Percentiles rank a stretch among this genome's conserved stretches.
These are phyloP conservation scores for Pseudoatta argentina DNA, from an alignment of 1,140 invertebrate species.

Conservation along the genomic window DNA sequence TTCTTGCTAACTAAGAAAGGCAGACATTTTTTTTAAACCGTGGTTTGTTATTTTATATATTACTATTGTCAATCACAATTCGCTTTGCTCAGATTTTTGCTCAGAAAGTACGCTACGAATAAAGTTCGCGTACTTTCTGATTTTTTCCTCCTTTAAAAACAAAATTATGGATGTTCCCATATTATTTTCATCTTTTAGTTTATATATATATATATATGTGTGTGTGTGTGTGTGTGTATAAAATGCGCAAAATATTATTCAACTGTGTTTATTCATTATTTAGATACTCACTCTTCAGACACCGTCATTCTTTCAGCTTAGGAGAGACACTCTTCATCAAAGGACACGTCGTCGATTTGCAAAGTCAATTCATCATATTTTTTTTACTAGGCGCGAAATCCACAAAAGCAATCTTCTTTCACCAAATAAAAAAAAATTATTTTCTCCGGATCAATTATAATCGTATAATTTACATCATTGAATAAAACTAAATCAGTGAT, in stretches of 20 bases:
- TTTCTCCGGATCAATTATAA: background rate
- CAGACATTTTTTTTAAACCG: background rate
- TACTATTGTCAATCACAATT: background rate
- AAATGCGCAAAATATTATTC: background rate
- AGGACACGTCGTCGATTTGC: constrained; percentile 5
- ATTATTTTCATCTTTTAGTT: background rate
- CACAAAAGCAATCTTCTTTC: background rate
- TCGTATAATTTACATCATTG: background rate
- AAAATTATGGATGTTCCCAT: no score
- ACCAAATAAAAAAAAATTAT: background rate
- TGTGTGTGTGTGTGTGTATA: no score
- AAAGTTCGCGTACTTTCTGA: background rate
- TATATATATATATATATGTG: no score
- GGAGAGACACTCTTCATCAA: background rate
- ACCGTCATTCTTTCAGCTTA: constrained; percentile 77
- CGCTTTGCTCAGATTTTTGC: no score
- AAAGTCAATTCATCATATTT: constrained; percentile 18
- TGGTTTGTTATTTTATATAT: background rate
- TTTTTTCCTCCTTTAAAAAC: no score
- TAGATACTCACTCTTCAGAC: constrained; percentile 80
- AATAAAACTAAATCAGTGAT: background rate
- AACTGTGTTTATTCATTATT: background rate
- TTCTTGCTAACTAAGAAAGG: background rate
- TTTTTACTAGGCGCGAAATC: background rate
- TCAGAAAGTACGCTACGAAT: no score